A percentile compares a stretch with the other conserved stretches of the same genome.
Conservation (phyloP, 2,888 invertebrate genomes). For the Dasysyrphus tricinctus region DNA sequence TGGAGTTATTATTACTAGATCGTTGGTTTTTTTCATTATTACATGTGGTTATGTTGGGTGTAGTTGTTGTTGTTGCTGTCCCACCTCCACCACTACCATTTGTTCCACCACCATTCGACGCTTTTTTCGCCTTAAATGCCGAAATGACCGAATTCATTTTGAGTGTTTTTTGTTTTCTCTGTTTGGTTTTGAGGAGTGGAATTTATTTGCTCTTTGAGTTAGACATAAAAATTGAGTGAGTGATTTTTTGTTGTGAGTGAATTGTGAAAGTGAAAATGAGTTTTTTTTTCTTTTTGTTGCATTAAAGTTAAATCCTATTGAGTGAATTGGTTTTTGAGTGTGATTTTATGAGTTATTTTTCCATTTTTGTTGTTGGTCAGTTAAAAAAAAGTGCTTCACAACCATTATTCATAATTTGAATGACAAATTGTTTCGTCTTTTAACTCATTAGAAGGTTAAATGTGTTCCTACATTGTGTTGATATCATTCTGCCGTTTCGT, state of each 20-base stretch:
- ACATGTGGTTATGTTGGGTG: constrained; percentile 56
- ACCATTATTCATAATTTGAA: constrained; percentile 50
- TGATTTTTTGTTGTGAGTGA: constrained; percentile 48
- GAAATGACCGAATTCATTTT: constrained; percentile 84
- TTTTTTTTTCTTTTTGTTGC: background rate
- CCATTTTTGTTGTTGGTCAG: constrained; percentile 35
- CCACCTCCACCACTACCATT: constrained; percentile 43
- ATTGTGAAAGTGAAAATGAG: constrained; percentile 34
- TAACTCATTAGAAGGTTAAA: constrained; percentile 39
- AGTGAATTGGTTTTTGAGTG: constrained; percentile 3
- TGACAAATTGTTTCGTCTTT: constrained; percentile 26
- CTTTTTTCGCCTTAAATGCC: constrained; percentile 83
- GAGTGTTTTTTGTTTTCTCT: constrained; percentile 45
- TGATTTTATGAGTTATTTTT: constrained; percentile 54
- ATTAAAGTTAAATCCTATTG: constrained; percentile 22
- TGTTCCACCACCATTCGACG: constrained; percentile 54
- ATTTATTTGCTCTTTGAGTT: constrained; percentile 66
- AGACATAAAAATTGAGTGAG: constrained; percentile 68
- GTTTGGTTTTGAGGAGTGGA: constrained; percentile 22
- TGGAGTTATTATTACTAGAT: constrained; percentile 62
- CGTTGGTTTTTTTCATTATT: constrained; percentile 76
- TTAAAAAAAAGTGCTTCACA: constrained; percentile 66
- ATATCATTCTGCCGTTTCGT: constrained; percentile 43
- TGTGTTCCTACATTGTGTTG: constrained; percentile 32
- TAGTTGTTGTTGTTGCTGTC: constrained; percentile 38